Conservation (phyloP, 2,888 invertebrate genomes). For the Orchesella flavescens region DNA sequence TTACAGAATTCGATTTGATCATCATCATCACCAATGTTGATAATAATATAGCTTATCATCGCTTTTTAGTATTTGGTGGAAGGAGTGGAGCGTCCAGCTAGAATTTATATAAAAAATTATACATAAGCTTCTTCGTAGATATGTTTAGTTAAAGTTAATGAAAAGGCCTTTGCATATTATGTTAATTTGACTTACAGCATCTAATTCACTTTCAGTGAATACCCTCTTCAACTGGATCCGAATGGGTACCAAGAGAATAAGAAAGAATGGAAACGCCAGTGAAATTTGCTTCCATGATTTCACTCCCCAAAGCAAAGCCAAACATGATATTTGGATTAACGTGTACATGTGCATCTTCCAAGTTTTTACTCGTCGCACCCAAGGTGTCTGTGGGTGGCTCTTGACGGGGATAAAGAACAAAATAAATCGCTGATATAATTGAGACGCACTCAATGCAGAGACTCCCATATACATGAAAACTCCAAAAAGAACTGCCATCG, state of each 20-base stretch:
- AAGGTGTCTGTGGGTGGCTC: conserved; percentile 92
- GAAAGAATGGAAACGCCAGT: conserved; percentile 93
- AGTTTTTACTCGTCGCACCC: conserved; percentile 89
- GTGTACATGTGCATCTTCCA: conserved; percentile 95
- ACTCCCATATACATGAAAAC: conserved; percentile 96
- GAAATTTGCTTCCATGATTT: conserved; percentile 89
- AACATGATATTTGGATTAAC: conserved; percentile 85
- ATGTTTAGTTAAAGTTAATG: not conserved
- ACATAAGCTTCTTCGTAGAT: not conserved
- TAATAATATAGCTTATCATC: not conserved
- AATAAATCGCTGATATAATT: conserved; percentile 91
- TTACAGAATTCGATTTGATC: no score
- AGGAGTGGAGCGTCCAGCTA: conserved; percentile 33
- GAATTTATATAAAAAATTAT: not conserved
- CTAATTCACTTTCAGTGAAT: conserved; percentile 87
- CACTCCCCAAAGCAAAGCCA: conserved; percentile 87
- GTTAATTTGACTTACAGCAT: conserved; percentile 86
- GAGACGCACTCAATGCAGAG: conserved; percentile 93
- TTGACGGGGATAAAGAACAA: conserved; percentile 95
- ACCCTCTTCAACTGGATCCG: conserved; percentile 82
- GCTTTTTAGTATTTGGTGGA: conserved; percentile 4
- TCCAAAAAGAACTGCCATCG: conserved; percentile 95
- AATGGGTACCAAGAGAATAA: conserved; percentile 92
- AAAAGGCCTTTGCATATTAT: no score
- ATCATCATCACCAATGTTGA: no score